These are phyloP conservation scores for Puffinus mauretanicus DNA, from an alignment of 2,113 vertebrate genomes.

Conservation along the genomic window DNA sequence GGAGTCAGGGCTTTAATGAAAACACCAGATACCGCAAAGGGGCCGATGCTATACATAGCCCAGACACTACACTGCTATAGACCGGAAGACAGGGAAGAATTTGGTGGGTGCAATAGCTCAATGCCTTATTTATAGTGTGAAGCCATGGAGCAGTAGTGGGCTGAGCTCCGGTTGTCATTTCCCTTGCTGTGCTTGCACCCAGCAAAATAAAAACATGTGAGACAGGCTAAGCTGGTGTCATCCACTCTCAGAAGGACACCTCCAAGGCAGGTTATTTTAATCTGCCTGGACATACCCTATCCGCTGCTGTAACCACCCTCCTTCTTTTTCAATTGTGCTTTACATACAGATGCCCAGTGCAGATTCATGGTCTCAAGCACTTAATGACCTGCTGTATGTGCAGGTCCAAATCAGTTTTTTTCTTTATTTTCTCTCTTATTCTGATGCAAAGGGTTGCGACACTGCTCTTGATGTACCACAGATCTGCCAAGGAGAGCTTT, in stretches of 20 bases:
- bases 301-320: not conserved
- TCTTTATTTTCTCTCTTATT: not conserved
- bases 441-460: not conserved
- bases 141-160: not conserved
- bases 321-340: not conserved
- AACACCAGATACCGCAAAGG: not conserved
- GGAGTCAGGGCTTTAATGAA: not conserved
- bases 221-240: not conserved
- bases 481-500: not conserved
- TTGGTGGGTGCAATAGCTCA: not conserved
- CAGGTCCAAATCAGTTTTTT: not conserved
- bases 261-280: not conserved
- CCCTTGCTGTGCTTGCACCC: not conserved
- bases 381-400: not conserved
- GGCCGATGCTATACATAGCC: not conserved
- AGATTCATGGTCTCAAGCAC: not conserved
- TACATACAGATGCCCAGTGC: not conserved
- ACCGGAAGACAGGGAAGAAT: not conserved
- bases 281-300: not conserved
- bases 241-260: not conserved
- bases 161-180: not conserved
- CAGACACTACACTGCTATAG: not conserved
- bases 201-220: not conserved
- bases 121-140: not conserved
- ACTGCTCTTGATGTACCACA: not conserved